phyloP scores from a whole-genome alignment of 1,140 invertebrate genomes.

The Heliothis subflexa region DNA sequence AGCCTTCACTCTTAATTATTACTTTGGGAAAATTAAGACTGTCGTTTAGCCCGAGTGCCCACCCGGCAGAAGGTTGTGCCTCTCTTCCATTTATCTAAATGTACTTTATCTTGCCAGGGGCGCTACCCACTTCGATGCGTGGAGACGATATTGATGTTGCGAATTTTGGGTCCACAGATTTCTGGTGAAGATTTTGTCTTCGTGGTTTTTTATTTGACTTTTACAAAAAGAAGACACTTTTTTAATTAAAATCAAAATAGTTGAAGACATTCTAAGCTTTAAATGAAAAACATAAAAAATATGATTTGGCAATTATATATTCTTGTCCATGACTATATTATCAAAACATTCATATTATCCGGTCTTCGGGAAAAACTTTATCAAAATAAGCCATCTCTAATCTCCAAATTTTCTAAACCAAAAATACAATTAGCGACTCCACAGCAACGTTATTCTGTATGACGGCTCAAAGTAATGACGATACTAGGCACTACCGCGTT shows the following conservation, averaged over 20 bases:
- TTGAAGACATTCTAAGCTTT: too few relatives aligned
- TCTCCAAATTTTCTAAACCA: neutral
- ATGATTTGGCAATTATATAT: too few relatives aligned
- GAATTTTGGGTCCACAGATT: slow-evolving; percentile 30
- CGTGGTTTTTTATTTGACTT: neutral
- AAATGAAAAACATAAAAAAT: too few relatives aligned
- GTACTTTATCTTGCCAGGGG: slow-evolving; percentile 81
- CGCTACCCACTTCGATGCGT: slow-evolving; percentile 57
- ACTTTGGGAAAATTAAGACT: slow-evolving; percentile 87
- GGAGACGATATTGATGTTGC: slow-evolving; percentile 57
- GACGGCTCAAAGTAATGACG: slow-evolving; percentile 76
- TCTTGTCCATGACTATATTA: too few relatives aligned
- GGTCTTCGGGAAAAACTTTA: neutral
- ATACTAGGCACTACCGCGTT: slow-evolving; percentile 74
- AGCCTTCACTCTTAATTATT: slow-evolving; percentile 87
- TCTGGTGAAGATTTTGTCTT: neutral
- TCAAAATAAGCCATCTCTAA: neutral
- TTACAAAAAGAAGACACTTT: neutral
- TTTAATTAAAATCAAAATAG: slow-evolving; percentile 6
- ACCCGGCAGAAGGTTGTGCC: slow-evolving; percentile 73
- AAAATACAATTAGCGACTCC: slow-evolving; percentile 55
- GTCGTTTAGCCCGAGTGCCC: slow-evolving; percentile 83
- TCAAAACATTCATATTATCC: too few relatives aligned
- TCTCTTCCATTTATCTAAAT: slow-evolving; percentile 83
- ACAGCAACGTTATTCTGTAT: slow-evolving; percentile 60